Base-by-base conservation (phyloP, 2,113 vertebrate species). In the Helogale parvula region DNA sequence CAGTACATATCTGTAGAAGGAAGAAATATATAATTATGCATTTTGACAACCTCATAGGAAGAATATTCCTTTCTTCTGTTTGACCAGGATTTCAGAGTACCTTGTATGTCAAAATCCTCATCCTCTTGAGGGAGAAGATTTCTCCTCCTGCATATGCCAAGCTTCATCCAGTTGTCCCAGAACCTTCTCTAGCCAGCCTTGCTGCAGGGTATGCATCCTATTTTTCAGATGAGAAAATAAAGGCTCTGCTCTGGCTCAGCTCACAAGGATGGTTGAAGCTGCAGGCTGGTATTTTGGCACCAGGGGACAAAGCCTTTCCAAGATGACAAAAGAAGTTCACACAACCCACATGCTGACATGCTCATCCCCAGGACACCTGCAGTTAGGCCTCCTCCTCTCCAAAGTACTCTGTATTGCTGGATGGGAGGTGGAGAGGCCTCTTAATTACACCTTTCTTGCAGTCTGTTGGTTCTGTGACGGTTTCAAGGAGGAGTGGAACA, bases 391-490 rank as follows among this genome's bases (percentile, higher is more conserved):
- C 63, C 92, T 93, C 52, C 76, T 90, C 83, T 54, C 88, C 38
- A 12, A 33, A 85, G 8, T 54, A 33, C 93, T 92, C 91, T 41
- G 38, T 31, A 0, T 71, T 27, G 33, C n/a, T 74, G 35, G 66
- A 90, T 80, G 68, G 90, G 72, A 72, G 90, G 90, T 50, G 68
- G 95, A 86, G 83, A 57, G 52, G 31, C 33, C 54, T 80, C 90
- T 97, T 97, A 96, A 97, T 94, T 87, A 90, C 54, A 76, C 35
- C 74, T 92, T 98, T 80, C 95, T 25, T 41, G 33, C 14, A 33
- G 21, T 16, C 79, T 31, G 90, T 74, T 35, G 63, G 66, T n/a
- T 96, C 93, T 57, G 47, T 92, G 83, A 96, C 95, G 95, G 7
- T 94, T 97, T 95, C 74, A 71, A 63, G 94, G 87, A 93, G 86